Evolutionary conservation across 1,140 invertebrate species (phyloP), one percentile per base, ranked within the genome.

Genomic region (Drosophila ananassae): DNA sequence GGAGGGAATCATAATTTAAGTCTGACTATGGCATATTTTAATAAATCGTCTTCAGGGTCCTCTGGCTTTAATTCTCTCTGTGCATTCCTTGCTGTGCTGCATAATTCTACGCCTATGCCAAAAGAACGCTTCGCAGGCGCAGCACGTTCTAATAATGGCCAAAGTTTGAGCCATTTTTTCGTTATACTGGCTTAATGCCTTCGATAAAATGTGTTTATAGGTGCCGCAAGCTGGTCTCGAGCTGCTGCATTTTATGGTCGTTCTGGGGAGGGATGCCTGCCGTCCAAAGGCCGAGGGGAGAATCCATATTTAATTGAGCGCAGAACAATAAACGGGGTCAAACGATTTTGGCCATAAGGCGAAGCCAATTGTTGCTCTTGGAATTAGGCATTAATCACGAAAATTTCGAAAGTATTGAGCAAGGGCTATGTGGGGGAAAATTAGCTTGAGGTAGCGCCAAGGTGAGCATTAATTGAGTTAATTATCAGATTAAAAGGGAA

Each of bases 101-200:
- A 46, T 9, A 24, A 13, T 54, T 47, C 25, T 24, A 37, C 32
- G 66, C 32, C 51, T 48, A 39, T 7, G 12, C 22, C 41, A 13
- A 52, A 37, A 37, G 3, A 24, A 21, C n/a, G 13, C 17, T 48
- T 51, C 32, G 47, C 51, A 79, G 51, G 72, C 54, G 62, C 39
- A 54, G 61, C 81, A 85, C 47, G 74, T 81, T 80, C 52, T 7
- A 25, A 66, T 84, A 84, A 85, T 84, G 56, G 73, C 54, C 62
- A 75, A 76, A 76, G 62, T 60, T 76, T 69, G 8, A 13, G 13
- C 24, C 24, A 41, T 37, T 59, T 52, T 41, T 58, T 22, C 8
- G 28, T 51, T 25, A 25, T 41, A 13, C 54, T 21, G 17, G 24
- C 55, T 13, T 37, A 63, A 79, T 63, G 63, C 58, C 52, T 51